Evolutionary conservation across 2,797 vertebrate species (phyloP), one percentile per base, ranked within the genome.

Genomic region (Tauraco hartlaubi): DNA sequence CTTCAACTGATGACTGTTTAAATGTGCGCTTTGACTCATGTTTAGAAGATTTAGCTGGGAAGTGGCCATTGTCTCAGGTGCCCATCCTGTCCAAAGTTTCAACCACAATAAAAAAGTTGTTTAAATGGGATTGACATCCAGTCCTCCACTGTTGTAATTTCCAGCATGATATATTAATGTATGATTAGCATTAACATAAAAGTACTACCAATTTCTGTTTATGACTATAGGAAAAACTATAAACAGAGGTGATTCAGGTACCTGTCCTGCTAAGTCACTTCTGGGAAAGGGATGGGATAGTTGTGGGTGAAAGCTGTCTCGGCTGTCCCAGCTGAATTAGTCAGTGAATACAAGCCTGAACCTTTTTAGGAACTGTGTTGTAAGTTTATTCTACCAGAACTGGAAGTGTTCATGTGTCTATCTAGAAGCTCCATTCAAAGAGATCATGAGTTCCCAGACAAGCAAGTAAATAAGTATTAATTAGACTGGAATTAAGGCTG

Each of bases 11-110:
- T 71, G 26, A 22, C 52, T 74, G 21, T 41, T 83, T 71, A 73
- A 85, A 88, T 71, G 41, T 77, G 52, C 49, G 23, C 15, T 90
- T 94, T 90, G 56, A 75, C n/a, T 64, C 76, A 31, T 37, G 9
- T 88, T 95, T 80, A 64, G 73, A 55, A 91, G 56, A 83, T 80
- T 69, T 35, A 91, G 26, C n/a, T 83, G 87, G 56, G 79, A 88
- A 83, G 29, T 31, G 26, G 9, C 44, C 31, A 21, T 86, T 86
- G 58, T 75, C 49, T 20, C 35, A 64, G 41, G 26, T 86, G 64
- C 48, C 46, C 39, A 49, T 48, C 25, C 61, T 72, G 64, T 49
- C 64, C 41, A 5, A 77, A 77, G 49, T 90, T 80, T 94, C 82
- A 90, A 31, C 56, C 64, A 81, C n/a, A 58, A 46, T 54, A 92